A percentile compares a stretch with the other conserved stretches of the same genome.
Evolutionary conservation across 2,888 invertebrate species (phyloP).

Genomic region (Zhengitettix transpicula): DNA sequence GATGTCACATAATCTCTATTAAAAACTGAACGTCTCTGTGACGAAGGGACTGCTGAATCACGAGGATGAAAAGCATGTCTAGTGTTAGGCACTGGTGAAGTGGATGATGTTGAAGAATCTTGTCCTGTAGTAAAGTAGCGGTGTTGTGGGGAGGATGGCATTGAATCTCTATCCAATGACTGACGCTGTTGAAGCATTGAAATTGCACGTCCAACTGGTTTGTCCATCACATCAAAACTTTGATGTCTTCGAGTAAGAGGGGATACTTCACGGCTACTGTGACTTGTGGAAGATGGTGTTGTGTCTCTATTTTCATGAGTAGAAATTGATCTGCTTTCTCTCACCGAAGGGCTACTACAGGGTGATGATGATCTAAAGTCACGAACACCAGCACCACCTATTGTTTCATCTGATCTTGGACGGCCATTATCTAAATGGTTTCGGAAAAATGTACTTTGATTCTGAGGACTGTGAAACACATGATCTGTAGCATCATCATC

Average conservation of each 20-base stretch:
- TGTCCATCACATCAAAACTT: not conserved
- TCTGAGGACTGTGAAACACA: not conserved
- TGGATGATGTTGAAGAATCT: not conserved
- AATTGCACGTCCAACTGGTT: not conserved
- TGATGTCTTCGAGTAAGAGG: not conserved
- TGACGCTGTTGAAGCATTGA: not conserved
- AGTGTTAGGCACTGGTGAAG: not conserved
- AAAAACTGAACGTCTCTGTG: not conserved
- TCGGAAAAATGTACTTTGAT: not conserved
- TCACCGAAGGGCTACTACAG: not conserved
- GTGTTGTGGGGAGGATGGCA: conserved; percentile 1
- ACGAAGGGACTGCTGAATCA: not conserved
- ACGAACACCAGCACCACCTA: not conserved
- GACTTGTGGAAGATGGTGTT: not conserved
- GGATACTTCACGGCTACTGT: conserved; percentile 1
- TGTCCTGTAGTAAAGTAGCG: not conserved
- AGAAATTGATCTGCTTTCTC: not conserved
- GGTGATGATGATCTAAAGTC: not conserved
- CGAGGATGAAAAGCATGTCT: not conserved
- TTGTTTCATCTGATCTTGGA: not conserved
- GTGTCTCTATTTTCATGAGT: not conserved
- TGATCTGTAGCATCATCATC: not conserved
- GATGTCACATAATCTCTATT: not conserved
- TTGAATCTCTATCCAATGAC: not conserved
- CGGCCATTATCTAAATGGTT: not conserved